Conservation (phyloP, 2,797 vertebrate species). For the Tenualosa ilisha region DNA sequence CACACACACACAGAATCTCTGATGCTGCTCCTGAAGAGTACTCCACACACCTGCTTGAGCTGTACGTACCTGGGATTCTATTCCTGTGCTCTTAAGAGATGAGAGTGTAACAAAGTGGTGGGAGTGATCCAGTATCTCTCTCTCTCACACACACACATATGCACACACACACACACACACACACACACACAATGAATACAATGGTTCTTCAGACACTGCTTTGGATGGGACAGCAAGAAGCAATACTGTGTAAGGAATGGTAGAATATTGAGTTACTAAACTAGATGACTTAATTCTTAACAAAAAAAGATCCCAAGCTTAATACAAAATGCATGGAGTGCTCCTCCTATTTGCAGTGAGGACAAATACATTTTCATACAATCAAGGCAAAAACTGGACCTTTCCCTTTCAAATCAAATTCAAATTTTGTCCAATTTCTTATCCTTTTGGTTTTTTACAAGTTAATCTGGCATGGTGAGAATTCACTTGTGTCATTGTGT, state of each 20-base stretch:
- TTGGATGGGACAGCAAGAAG: conserved; percentile 5
- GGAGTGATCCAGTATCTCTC: not conserved
- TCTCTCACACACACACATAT: not conserved
- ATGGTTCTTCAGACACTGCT: not conserved
- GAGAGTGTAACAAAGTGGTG: not conserved
- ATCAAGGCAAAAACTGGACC: not conserved
- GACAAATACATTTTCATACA: not conserved
- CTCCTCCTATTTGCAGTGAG: not conserved
- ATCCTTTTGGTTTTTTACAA: not conserved
- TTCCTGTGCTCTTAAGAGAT: not conserved
- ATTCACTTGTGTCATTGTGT: not conserved
- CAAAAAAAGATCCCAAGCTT: not conserved
- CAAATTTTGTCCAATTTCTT: not conserved
- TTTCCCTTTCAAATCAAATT: conserved; percentile 10
- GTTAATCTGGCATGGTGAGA: not conserved
- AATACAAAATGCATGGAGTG: not conserved
- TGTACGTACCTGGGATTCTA: not conserved
- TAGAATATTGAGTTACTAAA: not conserved
- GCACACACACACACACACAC: not conserved
- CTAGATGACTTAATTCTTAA: not conserved
- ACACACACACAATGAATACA: conserved; percentile 7
- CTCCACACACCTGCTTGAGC: too few relatives aligned
- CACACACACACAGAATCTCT: too few relatives aligned
- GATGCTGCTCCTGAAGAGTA: too few relatives aligned
- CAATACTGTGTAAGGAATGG: conserved; percentile 19